These are phyloP conservation scores for Leptura quadrifasciata DNA, from an alignment of 2,888 invertebrate species.

Conservation along the genomic window DNA sequence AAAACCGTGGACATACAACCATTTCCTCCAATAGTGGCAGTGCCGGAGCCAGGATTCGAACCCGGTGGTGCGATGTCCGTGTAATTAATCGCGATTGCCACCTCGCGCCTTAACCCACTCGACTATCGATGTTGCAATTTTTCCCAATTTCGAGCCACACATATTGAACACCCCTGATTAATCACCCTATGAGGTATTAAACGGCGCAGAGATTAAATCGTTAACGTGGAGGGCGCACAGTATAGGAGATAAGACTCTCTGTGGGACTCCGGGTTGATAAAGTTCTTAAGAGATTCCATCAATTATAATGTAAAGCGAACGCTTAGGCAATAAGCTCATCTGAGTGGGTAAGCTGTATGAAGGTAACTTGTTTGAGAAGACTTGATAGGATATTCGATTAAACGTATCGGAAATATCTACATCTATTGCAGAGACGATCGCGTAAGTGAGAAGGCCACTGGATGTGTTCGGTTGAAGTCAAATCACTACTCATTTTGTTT, in stretches of 20 bases:
- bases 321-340: background rate
- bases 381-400: background rate
- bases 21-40: too few species aligned
- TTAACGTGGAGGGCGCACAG: background rate
- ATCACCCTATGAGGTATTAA: background rate
- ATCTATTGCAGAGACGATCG: background rate
- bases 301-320: background rate
- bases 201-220: background rate
- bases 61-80: too few species aligned
- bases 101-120: too few species aligned
- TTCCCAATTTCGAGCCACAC: background rate
- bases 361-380: background rate
- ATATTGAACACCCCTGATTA: background rate
- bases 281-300: background rate
- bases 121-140: too few species aligned
- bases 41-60: too few species aligned
- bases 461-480: background rate
- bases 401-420: background rate
- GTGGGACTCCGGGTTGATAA: background rate
- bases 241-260: conserved; percentile 1
- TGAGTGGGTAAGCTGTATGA: background rate
- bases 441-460: background rate
- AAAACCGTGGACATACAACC: too few species aligned
- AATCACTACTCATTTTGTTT: background rate
- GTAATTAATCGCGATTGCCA: too few species aligned